Conservation (phyloP, 2,113 vertebrate genomes). For the Pampusana beccarii region DNA sequence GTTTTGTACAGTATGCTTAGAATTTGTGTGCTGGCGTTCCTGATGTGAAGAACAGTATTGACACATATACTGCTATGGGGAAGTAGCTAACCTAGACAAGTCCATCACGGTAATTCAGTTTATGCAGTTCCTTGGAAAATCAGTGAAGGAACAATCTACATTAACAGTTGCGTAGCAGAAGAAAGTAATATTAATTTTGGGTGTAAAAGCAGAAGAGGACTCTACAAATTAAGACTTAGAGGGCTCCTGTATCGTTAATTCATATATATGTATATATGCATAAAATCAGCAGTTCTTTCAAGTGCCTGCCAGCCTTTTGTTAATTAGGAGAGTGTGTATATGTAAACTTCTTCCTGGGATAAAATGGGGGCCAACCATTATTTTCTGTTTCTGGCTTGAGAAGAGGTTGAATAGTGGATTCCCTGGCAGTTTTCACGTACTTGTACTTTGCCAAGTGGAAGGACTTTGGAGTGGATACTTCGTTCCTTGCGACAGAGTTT, state of each 20-base stretch:
- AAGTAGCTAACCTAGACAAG: neutral
- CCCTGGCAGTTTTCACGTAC: neutral
- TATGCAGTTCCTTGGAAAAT: neutral
- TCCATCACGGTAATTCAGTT: neutral
- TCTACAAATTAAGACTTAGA: neutral
- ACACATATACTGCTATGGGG: fast-evolving
- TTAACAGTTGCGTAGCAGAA: neutral
- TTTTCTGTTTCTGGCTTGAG: neutral
- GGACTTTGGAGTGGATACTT: neutral
- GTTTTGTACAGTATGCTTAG: neutral
- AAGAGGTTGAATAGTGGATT: neutral
- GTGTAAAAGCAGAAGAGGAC: neutral
- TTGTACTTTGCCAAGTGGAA: neutral
- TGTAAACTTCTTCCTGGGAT: neutral
- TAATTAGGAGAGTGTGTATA: neutral
- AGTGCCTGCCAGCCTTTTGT: neutral
- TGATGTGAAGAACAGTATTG: neutral
- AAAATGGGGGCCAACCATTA: neutral
- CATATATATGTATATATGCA: neutral
- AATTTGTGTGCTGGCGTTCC: neutral
- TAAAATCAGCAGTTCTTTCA: neutral
- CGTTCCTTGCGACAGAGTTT: neutral
- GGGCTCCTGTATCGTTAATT: neutral
- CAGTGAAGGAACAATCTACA: neutral
- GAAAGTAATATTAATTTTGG: neutral